phyloP scores from a whole-genome alignment of 2,888 invertebrate species.

The Nipponacmea schrenckii region DNA sequence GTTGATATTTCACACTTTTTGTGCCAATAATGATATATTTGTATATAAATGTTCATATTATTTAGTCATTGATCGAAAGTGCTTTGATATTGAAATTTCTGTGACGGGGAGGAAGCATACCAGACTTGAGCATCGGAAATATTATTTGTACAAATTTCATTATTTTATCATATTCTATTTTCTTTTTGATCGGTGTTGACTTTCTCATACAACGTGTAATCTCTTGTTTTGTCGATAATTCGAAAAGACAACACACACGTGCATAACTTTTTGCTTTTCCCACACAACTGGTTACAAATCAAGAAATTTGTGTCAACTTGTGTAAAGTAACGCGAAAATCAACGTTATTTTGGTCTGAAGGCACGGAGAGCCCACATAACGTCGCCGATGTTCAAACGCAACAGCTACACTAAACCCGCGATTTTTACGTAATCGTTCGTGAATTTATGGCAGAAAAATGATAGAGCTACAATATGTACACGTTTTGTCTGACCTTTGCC shows the following conservation, averaged over 20 bases:
- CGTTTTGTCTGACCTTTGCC: background rate
- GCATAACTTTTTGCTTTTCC: background rate
- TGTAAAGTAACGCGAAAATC: background rate
- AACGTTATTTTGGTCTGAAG: background rate
- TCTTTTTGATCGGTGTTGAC: background rate
- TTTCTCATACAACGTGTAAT: slow-evolving; percentile 2
- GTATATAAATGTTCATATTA: too few relatives aligned
- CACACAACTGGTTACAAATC: slow-evolving; percentile 2
- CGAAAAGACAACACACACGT: background rate
- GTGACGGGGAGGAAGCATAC: too few relatives aligned
- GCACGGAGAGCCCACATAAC: background rate
- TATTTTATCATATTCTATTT: too few relatives aligned
- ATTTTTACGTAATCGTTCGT: too few relatives aligned
- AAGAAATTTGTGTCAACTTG: background rate
- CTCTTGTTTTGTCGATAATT: background rate
- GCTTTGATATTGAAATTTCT: too few relatives aligned
- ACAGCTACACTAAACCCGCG: background rate
- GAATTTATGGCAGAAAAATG: background rate
- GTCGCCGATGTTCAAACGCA: background rate
- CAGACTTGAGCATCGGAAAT: too few relatives aligned
- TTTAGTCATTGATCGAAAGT: too few relatives aligned
- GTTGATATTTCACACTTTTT: too few relatives aligned
- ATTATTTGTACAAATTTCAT: too few relatives aligned
- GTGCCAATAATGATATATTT: too few relatives aligned
- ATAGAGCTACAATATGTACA: background rate